Base-by-base conservation (phyloP, 2,113 vertebrate species). In the Rhinopomastus cyanomelas region DNA sequence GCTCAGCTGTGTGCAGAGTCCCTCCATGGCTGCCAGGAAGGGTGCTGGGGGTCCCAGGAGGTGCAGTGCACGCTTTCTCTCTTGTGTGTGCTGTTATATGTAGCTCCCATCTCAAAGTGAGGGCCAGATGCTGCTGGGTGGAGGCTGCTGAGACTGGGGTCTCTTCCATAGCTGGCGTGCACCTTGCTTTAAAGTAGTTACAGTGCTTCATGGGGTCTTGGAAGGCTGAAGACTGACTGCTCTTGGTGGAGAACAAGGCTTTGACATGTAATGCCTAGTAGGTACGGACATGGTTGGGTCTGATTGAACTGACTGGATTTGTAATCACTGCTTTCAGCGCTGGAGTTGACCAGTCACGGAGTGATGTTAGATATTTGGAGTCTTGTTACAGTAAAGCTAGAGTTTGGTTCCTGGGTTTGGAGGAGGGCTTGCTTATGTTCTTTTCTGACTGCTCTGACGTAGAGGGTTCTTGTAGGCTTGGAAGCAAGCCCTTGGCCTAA, bases 1-100 rank as follows among this genome's bases (percentile, higher is more conserved):
- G 44, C 16, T 48, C 9, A 9, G 11, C 22, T 34, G 21, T 48
- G 27, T 48, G 53, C 3, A 2, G 65, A 52, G 22, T n/a, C 8
- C 36, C 57, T 46, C 49, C 0, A 0, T 23, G 56, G 12, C 15
- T 23, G 34, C 42, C 37, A 11, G 1, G 25, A 11, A 59, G 30
- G 6, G 30, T 48, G 51, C 62, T 20, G 17, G 10, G 12, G 2
- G 3, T 37, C 30, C 25, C 56, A 27, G 27, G n/a, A 46, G 4
- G 1, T 1, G 1, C 83, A n/a, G 17, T 17, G 11, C 32, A 51
- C 36, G 16, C 37, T 32, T 51, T 49, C 44, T 44, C 66, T 75
- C 25, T 36, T 14, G 4, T 5, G 14, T 16, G 46, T 48, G 13
- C 26, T 25, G 4, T 42, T 36, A 1, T 13, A 27, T 64, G 0